Evolutionary conservation across 1,140 invertebrate species (phyloP).

Genomic region (Steinernema feltiae): DNA sequence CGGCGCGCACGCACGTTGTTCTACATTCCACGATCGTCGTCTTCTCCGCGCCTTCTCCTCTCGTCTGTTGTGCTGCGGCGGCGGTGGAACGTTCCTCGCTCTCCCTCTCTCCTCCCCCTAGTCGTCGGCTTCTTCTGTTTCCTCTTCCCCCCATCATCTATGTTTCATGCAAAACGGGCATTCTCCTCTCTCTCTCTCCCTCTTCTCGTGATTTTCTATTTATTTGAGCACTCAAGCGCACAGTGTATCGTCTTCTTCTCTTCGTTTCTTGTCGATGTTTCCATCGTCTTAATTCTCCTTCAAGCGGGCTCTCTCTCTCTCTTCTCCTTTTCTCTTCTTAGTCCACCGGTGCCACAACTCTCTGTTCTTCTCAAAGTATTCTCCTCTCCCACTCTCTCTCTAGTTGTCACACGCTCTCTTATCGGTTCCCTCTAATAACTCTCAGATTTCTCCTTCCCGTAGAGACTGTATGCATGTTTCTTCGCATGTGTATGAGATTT

Average conservation of each 20-base stretch:
- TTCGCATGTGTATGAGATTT: neutral
- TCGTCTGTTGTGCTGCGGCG: no score
- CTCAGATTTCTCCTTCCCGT: neutral
- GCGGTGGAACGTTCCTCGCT: no score
- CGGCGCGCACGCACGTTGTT: no score
- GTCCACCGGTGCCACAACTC: neutral
- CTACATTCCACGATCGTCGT: no score
- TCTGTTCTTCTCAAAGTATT: slow-evolving; percentile 3
- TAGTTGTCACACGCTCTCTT: neutral
- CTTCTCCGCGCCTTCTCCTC: no score
- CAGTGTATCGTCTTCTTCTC: no score
- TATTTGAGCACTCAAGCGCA: neutral
- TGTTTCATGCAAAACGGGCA: neutral
- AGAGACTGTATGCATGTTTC: neutral
- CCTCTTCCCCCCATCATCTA: neutral
- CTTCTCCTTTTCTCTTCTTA: neutral
- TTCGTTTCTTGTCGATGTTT: neutral
- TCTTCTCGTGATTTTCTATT: neutral
- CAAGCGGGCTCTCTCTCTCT: neutral
- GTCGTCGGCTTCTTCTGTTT: neutral
- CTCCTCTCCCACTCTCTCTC: neutral
- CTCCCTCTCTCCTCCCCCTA: neutral
- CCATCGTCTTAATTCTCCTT: neutral
- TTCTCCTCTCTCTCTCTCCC: no score
- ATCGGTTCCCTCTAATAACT: neutral